These are phyloP conservation scores for Aphyosemion australe DNA, from an alignment of 2,113 vertebrate species.

Conservation along the genomic window DNA sequence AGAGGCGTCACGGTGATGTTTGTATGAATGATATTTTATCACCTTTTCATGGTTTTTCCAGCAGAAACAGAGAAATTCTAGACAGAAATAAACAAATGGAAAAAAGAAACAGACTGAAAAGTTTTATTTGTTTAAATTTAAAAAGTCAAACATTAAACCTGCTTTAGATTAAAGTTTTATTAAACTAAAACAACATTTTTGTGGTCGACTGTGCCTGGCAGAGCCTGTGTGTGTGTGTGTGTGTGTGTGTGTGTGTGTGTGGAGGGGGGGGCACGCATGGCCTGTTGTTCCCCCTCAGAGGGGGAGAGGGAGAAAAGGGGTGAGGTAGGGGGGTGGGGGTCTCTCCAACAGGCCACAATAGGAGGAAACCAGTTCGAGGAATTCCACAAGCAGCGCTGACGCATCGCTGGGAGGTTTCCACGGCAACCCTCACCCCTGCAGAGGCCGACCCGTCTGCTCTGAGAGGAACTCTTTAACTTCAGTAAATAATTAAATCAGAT, in stretches of 20 bases:
- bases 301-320: conserved; percentile 12
- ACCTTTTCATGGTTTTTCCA: too few relatives aligned
- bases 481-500: too few relatives aligned
- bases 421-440: conserved; percentile 66
- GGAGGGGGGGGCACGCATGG: conserved; percentile 7
- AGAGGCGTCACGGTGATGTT: too few relatives aligned
- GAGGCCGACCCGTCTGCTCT: too few relatives aligned
- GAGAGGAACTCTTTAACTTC: too few relatives aligned
- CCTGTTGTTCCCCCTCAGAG: conserved; percentile 43
- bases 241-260: too few relatives aligned
- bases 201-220: not conserved
- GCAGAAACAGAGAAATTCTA: too few relatives aligned
- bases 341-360: conserved; percentile 62
- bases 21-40: too few relatives aligned
- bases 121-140: too few relatives aligned
- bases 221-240: too few relatives aligned
- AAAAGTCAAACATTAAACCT: not conserved
- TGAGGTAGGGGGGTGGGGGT: conserved; percentile 19
- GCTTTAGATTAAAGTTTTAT: not conserved
- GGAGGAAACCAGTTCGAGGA: conserved; percentile 67
- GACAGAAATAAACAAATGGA: too few relatives aligned
- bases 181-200: not conserved
- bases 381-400: conserved; percentile 73
- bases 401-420: conserved; percentile 78
- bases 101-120: too few relatives aligned